Conservation (phyloP, 1,140 invertebrate species). For the Brachionus calyciflorus region DNA sequence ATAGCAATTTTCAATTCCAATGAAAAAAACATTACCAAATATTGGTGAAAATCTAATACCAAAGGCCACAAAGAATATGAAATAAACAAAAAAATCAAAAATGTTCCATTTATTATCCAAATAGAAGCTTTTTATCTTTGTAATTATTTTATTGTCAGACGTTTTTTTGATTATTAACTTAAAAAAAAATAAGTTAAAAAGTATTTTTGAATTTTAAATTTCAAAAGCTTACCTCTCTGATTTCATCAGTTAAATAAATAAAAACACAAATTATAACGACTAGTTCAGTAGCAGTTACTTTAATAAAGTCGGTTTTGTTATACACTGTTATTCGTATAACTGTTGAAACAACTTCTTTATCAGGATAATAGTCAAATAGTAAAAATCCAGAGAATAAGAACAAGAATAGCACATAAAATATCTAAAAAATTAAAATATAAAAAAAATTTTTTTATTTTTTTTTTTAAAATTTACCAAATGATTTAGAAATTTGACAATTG, state of each 20-base stretch:
- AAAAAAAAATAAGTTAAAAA: neutral
- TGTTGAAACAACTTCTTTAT: constrained; percentile 8
- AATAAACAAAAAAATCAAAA: constrained; percentile 41
- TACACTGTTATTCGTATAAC: constrained; percentile 29
- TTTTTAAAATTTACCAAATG: constrained; percentile 20
- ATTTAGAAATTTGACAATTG: constrained; percentile 43
- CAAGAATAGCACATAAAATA: constrained; percentile 33
- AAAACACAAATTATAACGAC: constrained; percentile 37
- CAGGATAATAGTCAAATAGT: constrained; percentile 41
- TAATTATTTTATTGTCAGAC: neutral
- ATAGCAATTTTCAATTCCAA: constrained; percentile 17
- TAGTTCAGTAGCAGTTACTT: constrained; percentile 41
- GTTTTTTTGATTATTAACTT: constrained; percentile 32
- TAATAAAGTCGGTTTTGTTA: constrained; percentile 36
- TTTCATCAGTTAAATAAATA: constrained; percentile 41
- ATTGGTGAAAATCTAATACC: constrained; percentile 35
- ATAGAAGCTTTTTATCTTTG: constrained; percentile 14
- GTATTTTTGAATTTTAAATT: neutral
- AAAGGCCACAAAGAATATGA: constrained; percentile 39
- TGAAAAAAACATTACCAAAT: constrained; percentile 29
- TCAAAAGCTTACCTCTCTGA: constrained; percentile 23
- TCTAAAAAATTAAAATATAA: neutral
- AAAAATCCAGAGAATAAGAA: constrained; percentile 40
- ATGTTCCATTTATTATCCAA: constrained; percentile 44
- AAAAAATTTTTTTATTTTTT: neutral